Evolutionary conservation across 2,888 invertebrate genomes (phyloP).

Genomic region (Elmis aenea): DNA sequence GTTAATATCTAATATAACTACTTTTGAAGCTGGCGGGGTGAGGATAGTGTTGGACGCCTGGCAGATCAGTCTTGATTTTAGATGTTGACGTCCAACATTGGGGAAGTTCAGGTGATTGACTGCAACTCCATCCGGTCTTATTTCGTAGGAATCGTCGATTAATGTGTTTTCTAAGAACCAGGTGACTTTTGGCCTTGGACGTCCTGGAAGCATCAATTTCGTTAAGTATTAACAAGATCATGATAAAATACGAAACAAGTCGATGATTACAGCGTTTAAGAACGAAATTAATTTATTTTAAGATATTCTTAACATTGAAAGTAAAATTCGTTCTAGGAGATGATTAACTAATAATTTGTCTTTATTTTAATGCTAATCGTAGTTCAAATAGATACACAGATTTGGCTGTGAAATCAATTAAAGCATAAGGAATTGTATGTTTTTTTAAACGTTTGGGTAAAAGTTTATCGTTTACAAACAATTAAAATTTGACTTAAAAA

Average conservation of each 20-base stretch:
- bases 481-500: no score
- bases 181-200: slow-evolving; percentile 71
- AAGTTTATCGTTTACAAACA: neutral
- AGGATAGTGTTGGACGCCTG: slow-evolving; percentile 84
- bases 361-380: no score
- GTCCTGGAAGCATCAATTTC: slow-evolving; percentile 50
- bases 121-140: slow-evolving; percentile 62
- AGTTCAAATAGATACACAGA: no score
- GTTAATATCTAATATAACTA: slow-evolving; percentile 78
- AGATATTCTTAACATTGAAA: no score
- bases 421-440: neutral
- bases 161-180: slow-evolving; percentile 84
- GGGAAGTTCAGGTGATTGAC: slow-evolving; percentile 77
- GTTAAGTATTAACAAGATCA: slow-evolving; percentile 5
- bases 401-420: no score
- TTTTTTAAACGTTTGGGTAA: neutral
- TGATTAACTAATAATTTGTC: no score
- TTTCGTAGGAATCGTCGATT: slow-evolving; percentile 77
- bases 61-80: slow-evolving; percentile 78
- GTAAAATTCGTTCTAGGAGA: no score
- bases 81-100: slow-evolving; percentile 75
- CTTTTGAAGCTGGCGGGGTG: slow-evolving; percentile 70
- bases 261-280: no score
- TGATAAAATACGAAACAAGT: no score
- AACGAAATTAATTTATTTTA: no score